Percentiles rank a stretch among this genome's conserved stretches.
Evolutionary conservation across 2,888 invertebrate species (phyloP).

Genomic region (Amphipyra berbera): DNA sequence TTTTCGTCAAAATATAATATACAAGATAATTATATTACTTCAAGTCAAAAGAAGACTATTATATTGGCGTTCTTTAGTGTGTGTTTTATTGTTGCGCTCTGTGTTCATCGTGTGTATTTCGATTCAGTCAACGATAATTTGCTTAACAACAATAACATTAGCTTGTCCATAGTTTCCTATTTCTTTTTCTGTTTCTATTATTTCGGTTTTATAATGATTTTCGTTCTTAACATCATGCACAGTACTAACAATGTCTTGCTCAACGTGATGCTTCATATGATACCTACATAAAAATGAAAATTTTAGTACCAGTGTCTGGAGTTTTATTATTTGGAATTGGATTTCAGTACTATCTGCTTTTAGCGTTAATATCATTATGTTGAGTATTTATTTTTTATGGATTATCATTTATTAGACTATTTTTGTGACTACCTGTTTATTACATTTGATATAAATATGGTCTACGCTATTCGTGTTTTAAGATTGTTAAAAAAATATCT

Average conservation of each 20-base stretch:
- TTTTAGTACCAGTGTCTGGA: constrained; percentile 5
- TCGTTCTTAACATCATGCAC: constrained; percentile 9
- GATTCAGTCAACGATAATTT: no score
- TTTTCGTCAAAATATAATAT: constrained; percentile 1
- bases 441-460: constrained; percentile 11
- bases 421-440: no score
- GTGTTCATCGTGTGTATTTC: neutral
- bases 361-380: no score
- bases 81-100: neutral
- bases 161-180: neutral
- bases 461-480: constrained; percentile 21
- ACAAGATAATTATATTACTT: constrained; percentile 24
- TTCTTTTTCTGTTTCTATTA: neutral
- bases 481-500: constrained; percentile 31
- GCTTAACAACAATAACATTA: neutral
- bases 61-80: constrained; percentile 3
- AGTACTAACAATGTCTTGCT: constrained; percentile 16
- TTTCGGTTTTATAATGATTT: constrained; percentile 2
- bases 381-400: no score
- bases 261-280: constrained; percentile 36
- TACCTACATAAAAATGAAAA: constrained; percentile 21
- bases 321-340: constrained; percentile 34
- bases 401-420: no score
- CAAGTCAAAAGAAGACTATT: constrained; percentile 1
- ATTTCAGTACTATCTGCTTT: constrained; percentile 5